Conservation (phyloP, 2,888 invertebrate genomes). For the Perizoma affinitatum region DNA sequence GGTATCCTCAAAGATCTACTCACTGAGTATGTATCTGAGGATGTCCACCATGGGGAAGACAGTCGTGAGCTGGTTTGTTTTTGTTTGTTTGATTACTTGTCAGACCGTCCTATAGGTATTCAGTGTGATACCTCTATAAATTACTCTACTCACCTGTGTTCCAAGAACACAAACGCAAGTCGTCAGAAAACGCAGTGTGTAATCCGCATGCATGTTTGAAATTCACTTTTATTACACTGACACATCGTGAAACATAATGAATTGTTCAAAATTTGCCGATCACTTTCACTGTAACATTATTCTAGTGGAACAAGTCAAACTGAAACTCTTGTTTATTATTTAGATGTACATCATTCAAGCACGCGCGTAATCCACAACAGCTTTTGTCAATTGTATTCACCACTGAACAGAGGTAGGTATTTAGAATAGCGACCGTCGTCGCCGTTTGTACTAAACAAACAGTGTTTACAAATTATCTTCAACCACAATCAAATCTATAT, state of each 20-base stretch:
- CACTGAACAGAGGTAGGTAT: slow-evolving; percentile 55
- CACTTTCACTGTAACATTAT: slow-evolving; percentile 17
- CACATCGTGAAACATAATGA: slow-evolving; percentile 49
- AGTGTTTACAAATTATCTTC: slow-evolving; percentile 78
- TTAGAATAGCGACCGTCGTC: slow-evolving; percentile 57
- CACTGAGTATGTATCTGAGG: too few relatives aligned
- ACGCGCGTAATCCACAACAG: slow-evolving; percentile 64
- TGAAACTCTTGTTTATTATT: slow-evolving; percentile 15
- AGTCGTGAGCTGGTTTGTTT: too few relatives aligned
- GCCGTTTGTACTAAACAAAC: slow-evolving; percentile 63
- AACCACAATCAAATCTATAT: slow-evolving; percentile 62
- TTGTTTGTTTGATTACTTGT: too few relatives aligned
- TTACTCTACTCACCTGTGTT: slow-evolving; percentile 46
- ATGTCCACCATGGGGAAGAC: too few relatives aligned
- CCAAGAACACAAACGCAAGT: slow-evolving; percentile 43
- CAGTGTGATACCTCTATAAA: not conserved
- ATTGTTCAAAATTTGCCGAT: slow-evolving; percentile 22
- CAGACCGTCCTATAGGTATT: too few relatives aligned
- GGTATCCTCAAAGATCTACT: too few relatives aligned
- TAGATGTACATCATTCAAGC: slow-evolving; percentile 55
- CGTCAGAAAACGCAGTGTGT: slow-evolving; percentile 38
- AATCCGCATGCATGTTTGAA: slow-evolving; percentile 53
- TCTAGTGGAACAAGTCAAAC: not conserved
- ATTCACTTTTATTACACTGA: slow-evolving; percentile 39
- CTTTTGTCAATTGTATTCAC: slow-evolving; percentile 67